Percentiles rank a stretch among this genome's conserved stretches.
phyloP scores from a whole-genome alignment of 2,888 invertebrate genomes.

The Brachyopa scutellaris region DNA sequence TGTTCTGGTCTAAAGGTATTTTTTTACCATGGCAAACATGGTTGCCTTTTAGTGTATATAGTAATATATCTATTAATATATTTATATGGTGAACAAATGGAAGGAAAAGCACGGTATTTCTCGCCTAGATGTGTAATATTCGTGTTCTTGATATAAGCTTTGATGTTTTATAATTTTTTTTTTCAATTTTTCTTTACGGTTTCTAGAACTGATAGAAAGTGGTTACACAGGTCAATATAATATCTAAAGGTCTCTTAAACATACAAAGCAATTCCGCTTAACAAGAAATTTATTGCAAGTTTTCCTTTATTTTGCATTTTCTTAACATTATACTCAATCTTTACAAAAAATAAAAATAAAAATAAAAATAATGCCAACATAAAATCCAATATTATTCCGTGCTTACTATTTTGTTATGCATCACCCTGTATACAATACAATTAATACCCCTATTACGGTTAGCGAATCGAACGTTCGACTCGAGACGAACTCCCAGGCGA shows the following conservation, averaged over 20 bases:
- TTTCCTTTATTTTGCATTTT: background rate
- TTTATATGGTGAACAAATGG: constrained; percentile 40
- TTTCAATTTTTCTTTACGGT: background rate
- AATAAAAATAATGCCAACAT: no score
- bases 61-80: constrained; percentile 29
- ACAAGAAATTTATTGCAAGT: constrained; percentile 11
- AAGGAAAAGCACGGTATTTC: constrained; percentile 56
- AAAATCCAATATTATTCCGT: constrained; percentile 52
- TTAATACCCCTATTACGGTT: no score
- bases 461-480: no score
- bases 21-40: constrained; percentile 22
- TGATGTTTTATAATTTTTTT: background rate
- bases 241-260: background rate
- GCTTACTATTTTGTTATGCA: constrained; percentile 44
- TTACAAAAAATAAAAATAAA: no score
- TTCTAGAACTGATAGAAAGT: no score
- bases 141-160: background rate
- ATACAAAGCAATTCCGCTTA: constrained; percentile 26
- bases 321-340: constrained; percentile 1
- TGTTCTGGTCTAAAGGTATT: constrained; percentile 24
- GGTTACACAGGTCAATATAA: no score
- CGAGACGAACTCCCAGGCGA: no score
- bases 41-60: constrained; percentile 48
- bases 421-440: constrained; percentile 50
- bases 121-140: constrained; percentile 12